phyloP scores from a whole-genome alignment of 2,888 invertebrate genomes.

The Plutella xylostella region DNA sequence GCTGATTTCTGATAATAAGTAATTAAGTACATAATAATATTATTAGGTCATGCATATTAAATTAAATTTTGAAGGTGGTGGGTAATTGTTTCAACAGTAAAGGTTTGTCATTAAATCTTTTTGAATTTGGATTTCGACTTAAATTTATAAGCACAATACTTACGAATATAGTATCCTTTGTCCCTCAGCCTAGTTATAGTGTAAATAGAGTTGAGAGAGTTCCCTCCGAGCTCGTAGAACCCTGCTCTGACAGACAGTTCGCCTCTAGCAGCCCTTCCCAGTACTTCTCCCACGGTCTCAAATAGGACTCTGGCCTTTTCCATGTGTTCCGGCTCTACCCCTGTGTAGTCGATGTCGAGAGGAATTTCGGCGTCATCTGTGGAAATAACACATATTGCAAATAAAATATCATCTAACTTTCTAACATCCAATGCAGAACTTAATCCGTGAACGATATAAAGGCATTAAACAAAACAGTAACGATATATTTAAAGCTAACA shows the following conservation, averaged over 20 bases:
- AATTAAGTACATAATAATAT: too few relatives aligned
- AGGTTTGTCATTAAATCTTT: too few relatives aligned
- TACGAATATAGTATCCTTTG: constrained; percentile 81
- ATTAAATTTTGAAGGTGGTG: not conserved
- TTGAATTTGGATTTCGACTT: too few relatives aligned
- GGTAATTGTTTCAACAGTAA: too few relatives aligned
- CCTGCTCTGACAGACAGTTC: constrained; percentile 74
- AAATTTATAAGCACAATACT: too few relatives aligned
- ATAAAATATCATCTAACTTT: too few relatives aligned
- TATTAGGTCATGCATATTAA: not conserved
- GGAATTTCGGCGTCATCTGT: constrained; percentile 66
- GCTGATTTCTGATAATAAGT: constrained; percentile 70
- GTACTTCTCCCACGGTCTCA: constrained; percentile 78
- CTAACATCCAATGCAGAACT: too few relatives aligned
- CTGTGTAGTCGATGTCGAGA: constrained; percentile 75
- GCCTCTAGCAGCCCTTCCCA: constrained; percentile 73
- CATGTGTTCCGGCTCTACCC: constrained; percentile 69
- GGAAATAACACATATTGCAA: constrained; percentile 4
- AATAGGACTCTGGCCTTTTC: constrained; percentile 77
- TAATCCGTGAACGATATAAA: not conserved
- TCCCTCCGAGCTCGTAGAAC: constrained; percentile 88
- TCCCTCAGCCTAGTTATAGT: constrained; percentile 83
- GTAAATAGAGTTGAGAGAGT: constrained; percentile 87
- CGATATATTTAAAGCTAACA: too few relatives aligned
- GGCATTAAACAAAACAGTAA: not conserved